A percentile compares a stretch with the other conserved stretches of the same genome.
phyloP scores from a whole-genome alignment of 2,888 invertebrate species.

The Drosophila planitibia region DNA sequence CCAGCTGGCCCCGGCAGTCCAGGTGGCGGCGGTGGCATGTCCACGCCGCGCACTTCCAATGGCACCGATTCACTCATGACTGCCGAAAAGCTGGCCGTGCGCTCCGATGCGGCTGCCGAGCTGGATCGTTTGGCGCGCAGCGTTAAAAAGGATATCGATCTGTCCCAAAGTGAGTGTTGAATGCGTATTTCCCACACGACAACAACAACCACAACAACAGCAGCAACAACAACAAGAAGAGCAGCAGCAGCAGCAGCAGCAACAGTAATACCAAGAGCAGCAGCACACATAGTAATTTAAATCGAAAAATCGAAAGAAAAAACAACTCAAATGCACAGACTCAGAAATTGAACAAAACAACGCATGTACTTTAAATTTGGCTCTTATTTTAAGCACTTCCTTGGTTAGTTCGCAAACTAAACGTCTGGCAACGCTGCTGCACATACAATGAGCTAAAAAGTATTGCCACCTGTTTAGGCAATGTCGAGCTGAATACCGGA shows the following conservation, averaged over 20 bases:
- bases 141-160: conserved; percentile 85
- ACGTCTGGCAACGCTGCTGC: conserved; percentile 21
- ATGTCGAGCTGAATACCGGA: neutral
- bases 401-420: neutral
- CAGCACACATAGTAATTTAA: conserved; percentile 18
- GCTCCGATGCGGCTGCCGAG: conserved; percentile 96
- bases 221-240: conserved; percentile 4
- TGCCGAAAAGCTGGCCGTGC: conserved; percentile 90
- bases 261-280: conserved; percentile 6
- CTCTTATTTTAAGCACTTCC: conserved; percentile 1
- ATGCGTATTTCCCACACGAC: conserved; percentile 15
- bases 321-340: conserved; percentile 17
- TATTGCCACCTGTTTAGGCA: conserved; percentile 16
- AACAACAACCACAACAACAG: conserved; percentile 13
- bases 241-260: conserved; percentile 2
- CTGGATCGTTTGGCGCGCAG: conserved; percentile 93
- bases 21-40: conserved; percentile 81
- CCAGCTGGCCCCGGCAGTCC: conserved; percentile 77
- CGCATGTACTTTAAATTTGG: conserved; percentile 1
- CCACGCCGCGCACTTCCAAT: conserved; percentile 83
- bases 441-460: conserved; percentile 41
- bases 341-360: conserved; percentile 4
- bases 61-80: conserved; percentile 84
- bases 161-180: conserved; percentile 85
- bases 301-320: conserved; percentile 1